These are phyloP conservation scores for Chaenocephalus aceratus DNA, from an alignment of 2,113 vertebrate genomes.

Conservation along the genomic window DNA sequence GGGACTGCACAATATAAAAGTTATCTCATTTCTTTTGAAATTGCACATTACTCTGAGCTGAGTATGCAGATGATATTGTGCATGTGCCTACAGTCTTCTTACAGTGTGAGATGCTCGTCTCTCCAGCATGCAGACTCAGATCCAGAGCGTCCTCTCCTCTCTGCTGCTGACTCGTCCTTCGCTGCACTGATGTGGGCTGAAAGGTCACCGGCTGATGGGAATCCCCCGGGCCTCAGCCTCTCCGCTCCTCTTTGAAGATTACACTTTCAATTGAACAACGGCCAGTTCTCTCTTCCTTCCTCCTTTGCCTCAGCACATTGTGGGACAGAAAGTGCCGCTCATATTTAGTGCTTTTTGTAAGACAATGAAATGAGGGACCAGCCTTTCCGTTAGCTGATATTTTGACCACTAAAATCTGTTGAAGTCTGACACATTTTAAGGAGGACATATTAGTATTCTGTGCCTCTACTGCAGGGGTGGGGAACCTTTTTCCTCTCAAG, in stretches of 20 bases:
- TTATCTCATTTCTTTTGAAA: neutral
- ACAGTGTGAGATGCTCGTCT: too few relatives aligned
- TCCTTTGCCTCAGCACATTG: neutral
- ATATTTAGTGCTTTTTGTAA: neutral
- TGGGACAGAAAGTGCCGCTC: neutral
- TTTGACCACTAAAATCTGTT: too few relatives aligned
- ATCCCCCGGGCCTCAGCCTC: slow-evolving; percentile 29
- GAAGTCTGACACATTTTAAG: too few relatives aligned
- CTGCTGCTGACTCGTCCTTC: slow-evolving; percentile 20
- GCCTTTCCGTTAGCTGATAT: too few relatives aligned
- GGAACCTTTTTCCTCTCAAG: too few relatives aligned
- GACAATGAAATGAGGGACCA: neutral
- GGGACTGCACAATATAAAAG: neutral
- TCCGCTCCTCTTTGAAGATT: slow-evolving; percentile 53
- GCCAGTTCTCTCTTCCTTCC: neutral
- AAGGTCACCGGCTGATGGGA: slow-evolving; percentile 37
- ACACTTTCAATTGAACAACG: slow-evolving; percentile 39
- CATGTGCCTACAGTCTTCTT: neutral
- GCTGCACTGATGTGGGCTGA: slow-evolving; percentile 12
- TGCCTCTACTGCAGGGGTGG: too few relatives aligned
- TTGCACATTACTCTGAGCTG: neutral
- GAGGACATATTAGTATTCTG: too few relatives aligned
- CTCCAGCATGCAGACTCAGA: too few relatives aligned
- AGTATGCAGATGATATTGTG: neutral
- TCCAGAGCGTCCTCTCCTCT: neutral